Percentiles rank a stretch among this genome's conserved stretches.
Conservation (phyloP, 2,113 vertebrate genomes). For the Scytalopus superciliaris region DNA sequence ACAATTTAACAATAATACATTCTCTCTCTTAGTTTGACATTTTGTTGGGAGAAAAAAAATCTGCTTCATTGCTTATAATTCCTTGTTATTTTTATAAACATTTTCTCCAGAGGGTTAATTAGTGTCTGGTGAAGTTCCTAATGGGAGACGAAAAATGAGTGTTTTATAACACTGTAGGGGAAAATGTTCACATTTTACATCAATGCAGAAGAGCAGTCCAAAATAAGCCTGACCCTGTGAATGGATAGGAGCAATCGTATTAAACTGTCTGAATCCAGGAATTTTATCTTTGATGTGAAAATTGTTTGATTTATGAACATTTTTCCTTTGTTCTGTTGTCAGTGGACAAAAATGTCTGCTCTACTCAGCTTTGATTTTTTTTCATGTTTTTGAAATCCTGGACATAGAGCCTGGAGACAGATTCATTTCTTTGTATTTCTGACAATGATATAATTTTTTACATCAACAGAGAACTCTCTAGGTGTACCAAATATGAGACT, state of each 20-base stretch:
- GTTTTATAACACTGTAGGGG: neutral
- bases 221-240: slow-evolving; percentile 2
- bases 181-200: slow-evolving; percentile 5
- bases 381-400: neutral
- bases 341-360: neutral
- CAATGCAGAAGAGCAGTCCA: neutral
- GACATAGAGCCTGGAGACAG: neutral
- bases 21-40: neutral
- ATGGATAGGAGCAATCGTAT: neutral
- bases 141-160: neutral
- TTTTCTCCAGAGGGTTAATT: slow-evolving; percentile 63
- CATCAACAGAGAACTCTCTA: neutral
- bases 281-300: slow-evolving; percentile 17
- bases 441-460: neutral
- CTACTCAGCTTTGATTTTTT: neutral
- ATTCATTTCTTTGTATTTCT: neutral
- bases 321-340: neutral
- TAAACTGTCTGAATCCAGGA: neutral
- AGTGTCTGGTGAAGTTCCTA: slow-evolving; percentile 42
- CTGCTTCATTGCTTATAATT: slow-evolving; percentile 25
- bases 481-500: neutral
- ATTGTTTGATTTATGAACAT: slow-evolving; percentile 10
- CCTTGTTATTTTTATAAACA: slow-evolving; percentile 33
- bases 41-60: neutral
- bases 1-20: neutral